Base-by-base conservation (phyloP, 2,888 invertebrate genomes). In the Watsonalla cultraria region DNA sequence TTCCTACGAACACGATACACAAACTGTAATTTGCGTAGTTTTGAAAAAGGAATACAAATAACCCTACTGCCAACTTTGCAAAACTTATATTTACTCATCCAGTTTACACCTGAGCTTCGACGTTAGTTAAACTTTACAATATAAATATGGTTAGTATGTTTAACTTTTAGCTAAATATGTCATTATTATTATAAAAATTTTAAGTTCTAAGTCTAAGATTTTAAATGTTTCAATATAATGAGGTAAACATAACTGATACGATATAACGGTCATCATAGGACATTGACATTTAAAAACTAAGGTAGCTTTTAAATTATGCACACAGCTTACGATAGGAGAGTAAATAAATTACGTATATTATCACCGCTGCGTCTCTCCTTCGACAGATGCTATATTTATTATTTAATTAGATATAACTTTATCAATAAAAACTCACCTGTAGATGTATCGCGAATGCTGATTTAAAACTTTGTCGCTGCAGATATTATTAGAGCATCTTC, bases 371-470 rank as follows among this genome's bases (percentile, higher is more conserved):
- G 35, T 34, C n/a, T 48, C 7, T 11, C 47, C 8, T 34, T 33
- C 35, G 5, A 42, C 11, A 9, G 8, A 42, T 42, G 5, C 0
- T 11, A 5, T 42, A 11, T 11, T 11, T 11, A 11, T 2, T 11
- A 11, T 42, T 11, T 42, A 11, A 11, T 11, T 42, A 42, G 11
- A 5, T 11, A 42, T 7, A 9, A 8, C 11, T 7, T 8, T 11
- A 42, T 42, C 11, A 52, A 53, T 9, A 61, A 63, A 65, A 74
- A 72, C 81, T 80, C 69, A 81, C 81, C 81, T 56, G 59, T 66
- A 62, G 56, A 24, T 24, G 24, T 59, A 66, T 52, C 53, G 50
- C 55, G 57, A 58, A 51, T 51, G 58, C 58, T 64, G 56, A 63
- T 54, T 54, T 66, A 64, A 67, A 70, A 74, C 70, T 72, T 65